Base-by-base conservation (phyloP, 2,797 vertebrate species). In the Hypotaenidia okinawae region DNA sequence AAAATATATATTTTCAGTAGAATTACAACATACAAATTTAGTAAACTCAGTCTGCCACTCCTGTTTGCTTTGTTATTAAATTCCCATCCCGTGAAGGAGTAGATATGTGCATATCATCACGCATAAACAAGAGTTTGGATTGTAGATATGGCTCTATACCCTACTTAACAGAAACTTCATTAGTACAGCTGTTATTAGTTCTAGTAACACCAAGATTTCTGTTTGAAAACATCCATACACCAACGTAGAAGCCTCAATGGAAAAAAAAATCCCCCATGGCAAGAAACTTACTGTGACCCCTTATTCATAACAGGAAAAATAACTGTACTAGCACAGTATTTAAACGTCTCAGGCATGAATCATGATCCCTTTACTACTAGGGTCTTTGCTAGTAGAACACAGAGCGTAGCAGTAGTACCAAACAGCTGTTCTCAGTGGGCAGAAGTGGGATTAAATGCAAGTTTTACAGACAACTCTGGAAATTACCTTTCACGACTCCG, bases 401-500 rank as follows among this genome's bases (percentile, higher is more conserved):
- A 63, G 37, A 94, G 76, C 0, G 2, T 11, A 68, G 55, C 2
- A 72, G 35, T 7, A 41, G 2, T 17, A 67, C 7, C 37, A 58
- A 75, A 77, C 16, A 41, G 62, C 35, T 74, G 19, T 32, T 67
- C 41, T 82, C 62, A 52, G 18, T 13, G 14, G 19, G 13, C 23
- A 54, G 27, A 75, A 88, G 28, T 8, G 33, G 25, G 16, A 83
- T 55, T 69, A 87, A 84, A 58, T 8, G 10, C 45, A 57, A 13
- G 1, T n/a, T 74, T 89, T 58, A 84, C 30, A 94, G 19, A 76
- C 8, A 67, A 55, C 14, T 74, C 16, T 30, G 23, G 19, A 85
- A 87, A 93, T 93, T 94, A 97, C 96, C 95, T 97, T 81, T 59
- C 23, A 4, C 2, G 11, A 64, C 2, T 32, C 6, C 0, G 5